These are phyloP conservation scores for Heliconius himera DNA, from an alignment of 1,140 invertebrate species.

Conservation along the genomic window DNA sequence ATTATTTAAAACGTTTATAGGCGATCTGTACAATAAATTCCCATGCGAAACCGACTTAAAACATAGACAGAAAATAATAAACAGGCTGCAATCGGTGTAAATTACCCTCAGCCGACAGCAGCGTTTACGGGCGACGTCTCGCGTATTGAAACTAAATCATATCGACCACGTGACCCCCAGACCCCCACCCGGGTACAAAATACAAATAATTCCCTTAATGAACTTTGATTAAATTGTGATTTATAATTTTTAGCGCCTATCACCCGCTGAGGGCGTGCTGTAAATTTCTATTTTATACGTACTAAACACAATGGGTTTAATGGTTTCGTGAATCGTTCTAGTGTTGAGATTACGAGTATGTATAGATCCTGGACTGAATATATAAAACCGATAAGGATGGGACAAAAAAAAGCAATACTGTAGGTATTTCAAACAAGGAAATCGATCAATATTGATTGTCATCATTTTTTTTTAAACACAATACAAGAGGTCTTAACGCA, in stretches of 20 bases:
- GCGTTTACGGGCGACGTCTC: conserved; percentile 62
- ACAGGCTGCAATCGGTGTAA: conserved; percentile 66
- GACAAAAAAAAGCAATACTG: no score
- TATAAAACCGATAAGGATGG: no score
- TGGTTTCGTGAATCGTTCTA: conserved; percentile 24
- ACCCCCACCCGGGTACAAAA: conserved; percentile 41
- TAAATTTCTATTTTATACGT: conserved; percentile 27
- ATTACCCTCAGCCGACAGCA: conserved; percentile 59
- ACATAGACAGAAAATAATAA: conserved; percentile 66
- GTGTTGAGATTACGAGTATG: no score
- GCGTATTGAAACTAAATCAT: conserved; percentile 74
- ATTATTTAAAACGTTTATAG: no score
- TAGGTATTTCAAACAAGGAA: no score
- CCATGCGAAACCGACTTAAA: conserved; percentile 58
- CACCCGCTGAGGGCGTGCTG: conserved; percentile 26
- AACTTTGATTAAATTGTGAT: conserved; percentile 65
- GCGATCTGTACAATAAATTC: conserved; percentile 56
- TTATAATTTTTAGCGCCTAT: conserved; percentile 25
- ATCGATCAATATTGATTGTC: no score
- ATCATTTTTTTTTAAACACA: no score
- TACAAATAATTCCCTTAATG: conserved; percentile 69
- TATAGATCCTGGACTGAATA: no score
- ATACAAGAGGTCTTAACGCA: no score
- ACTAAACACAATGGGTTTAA: conserved; percentile 13
- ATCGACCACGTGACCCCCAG: conserved; percentile 53